These are phyloP conservation scores for Pseudochirops cupreus DNA, from an alignment of 2,797 vertebrate species.

Conservation along the genomic window DNA sequence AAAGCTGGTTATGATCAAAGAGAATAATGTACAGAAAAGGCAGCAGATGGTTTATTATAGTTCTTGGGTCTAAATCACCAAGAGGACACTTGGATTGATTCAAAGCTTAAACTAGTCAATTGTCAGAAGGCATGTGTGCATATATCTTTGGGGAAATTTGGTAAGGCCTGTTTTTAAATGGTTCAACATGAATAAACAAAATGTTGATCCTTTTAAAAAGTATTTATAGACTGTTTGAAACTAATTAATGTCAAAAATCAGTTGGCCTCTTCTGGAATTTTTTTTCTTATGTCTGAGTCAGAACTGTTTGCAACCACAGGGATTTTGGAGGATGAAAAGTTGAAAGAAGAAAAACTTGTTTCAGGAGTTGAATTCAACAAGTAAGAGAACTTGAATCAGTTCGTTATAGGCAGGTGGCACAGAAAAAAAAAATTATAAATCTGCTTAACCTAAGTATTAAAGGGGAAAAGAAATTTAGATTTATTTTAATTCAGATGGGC, in stretches of 20 bases:
- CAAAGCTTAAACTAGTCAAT: conserved; percentile 24
- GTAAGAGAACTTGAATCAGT: conserved; percentile 62
- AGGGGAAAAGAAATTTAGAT: not conserved
- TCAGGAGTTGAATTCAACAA: conserved; percentile 72
- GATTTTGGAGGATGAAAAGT: conserved; percentile 52
- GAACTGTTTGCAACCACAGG: conserved; percentile 20
- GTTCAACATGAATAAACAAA: not conserved
- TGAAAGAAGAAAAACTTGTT: conserved; percentile 66
- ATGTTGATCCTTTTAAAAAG: not conserved
- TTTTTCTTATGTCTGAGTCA: conserved; percentile 62
- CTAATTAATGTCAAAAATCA: conserved; percentile 56
- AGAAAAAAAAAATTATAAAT: conserved; percentile 55
- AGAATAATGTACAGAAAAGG: not conserved
- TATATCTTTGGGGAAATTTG: not conserved
- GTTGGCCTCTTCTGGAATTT: conserved; percentile 42
- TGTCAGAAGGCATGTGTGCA: not conserved
- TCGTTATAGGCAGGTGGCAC: conserved; percentile 42
- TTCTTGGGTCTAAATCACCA: not conserved
- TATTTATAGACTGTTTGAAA: conserved; percentile 43
- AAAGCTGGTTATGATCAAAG: not conserved
- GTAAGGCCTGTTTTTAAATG: not conserved
- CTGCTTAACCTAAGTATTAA: conserved; percentile 47
- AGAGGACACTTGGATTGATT: not conserved
- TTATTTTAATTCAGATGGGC: not conserved
- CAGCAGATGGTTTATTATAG: not conserved